A percentile compares a stretch with the other conserved stretches of the same genome.
These are phyloP conservation scores for Chaetophractus vellerosus DNA, from an alignment of 2,797 vertebrate species.

Conservation along the genomic window DNA sequence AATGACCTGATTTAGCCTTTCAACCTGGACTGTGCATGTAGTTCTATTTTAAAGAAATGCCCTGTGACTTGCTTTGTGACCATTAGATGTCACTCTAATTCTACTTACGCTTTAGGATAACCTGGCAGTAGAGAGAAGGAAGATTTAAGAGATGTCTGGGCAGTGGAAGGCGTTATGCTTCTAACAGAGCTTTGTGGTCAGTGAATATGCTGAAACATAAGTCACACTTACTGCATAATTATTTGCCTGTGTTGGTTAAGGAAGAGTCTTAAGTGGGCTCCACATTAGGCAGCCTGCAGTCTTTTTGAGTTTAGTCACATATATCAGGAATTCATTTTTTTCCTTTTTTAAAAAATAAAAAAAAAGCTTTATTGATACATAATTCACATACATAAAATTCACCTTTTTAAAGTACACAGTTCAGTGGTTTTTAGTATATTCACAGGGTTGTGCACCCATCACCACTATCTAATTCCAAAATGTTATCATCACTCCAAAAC, in stretches of 20 bases:
- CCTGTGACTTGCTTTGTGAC: constrained; percentile 86
- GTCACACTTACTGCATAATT: background rate
- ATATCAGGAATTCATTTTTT: constrained; percentile 3
- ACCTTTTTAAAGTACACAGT: too few relatives aligned
- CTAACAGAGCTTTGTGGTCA: background rate
- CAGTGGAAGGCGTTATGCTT: background rate
- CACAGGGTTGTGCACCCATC: too few relatives aligned
- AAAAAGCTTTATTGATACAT: too few relatives aligned
- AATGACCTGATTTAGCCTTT: constrained; percentile 80
- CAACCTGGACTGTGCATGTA: constrained; percentile 74
- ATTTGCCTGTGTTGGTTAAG: background rate
- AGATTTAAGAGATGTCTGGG: constrained; percentile 31
- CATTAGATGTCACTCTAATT: constrained; percentile 88
- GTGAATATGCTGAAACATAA: background rate
- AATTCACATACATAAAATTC: too few relatives aligned
- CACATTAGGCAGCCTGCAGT: background rate
- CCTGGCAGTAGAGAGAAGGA: constrained; percentile 53
- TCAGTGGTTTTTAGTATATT: too few relatives aligned
- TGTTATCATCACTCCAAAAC: too few relatives aligned
- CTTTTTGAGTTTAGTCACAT: background rate
- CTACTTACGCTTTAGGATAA: constrained; percentile 78
- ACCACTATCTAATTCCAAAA: too few relatives aligned
- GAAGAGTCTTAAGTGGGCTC: background rate
- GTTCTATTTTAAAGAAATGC: constrained; percentile 82
- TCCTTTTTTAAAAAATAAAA: too few relatives aligned